Evolutionary conservation across 1,140 invertebrate genomes (phyloP), one percentile per base, ranked within the genome.

Genomic region (Hyphantria cunea): DNA sequence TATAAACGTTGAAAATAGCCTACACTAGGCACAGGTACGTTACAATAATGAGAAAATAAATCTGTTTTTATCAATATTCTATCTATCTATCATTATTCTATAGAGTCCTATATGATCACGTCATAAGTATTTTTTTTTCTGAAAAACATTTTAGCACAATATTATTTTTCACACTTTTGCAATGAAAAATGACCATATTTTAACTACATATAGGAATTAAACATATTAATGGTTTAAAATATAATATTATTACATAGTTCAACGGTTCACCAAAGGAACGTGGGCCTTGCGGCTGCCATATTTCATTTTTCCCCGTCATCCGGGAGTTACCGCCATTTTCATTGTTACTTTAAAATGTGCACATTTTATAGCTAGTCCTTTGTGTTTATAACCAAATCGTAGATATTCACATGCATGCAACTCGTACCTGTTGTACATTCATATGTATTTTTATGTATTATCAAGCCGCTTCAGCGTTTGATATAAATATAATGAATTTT

Each of bases 221-320:
- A 58, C n/a, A 58, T 37, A 42, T 56, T 14, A 11, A 47, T 11
- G 44, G 32, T 49, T 39, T 58, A 48, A 17, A 3, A 47, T 48
- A 41, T 47, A 25, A 25, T 25, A 25, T 3, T 25, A 25, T 25
- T 25, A 33, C 54, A 31, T 25, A 13, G 12, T 10, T 13, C 32
- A 42, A 41, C 51, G 60, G 56, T 61, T 63, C 65, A 25, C 17
- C 17, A 25, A 55, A 47, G 60, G 69, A 66, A 58, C 55, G 45
- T 42, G 47, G 51, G 66, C 64, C 51, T 66, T 72, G 72, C 72
- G 74, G 72, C 66, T 55, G 68, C 72, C 74, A 79, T 75, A 74
- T 75, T 80, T 77, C 77, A 77, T 77, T 75, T 78, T 75, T 70
- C 72, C 74, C 70, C 66, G 66, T 63, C 68, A 60, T 59, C 68